Base-by-base conservation (phyloP, 1,140 invertebrate genomes). In the Parapsyche elsis region DNA sequence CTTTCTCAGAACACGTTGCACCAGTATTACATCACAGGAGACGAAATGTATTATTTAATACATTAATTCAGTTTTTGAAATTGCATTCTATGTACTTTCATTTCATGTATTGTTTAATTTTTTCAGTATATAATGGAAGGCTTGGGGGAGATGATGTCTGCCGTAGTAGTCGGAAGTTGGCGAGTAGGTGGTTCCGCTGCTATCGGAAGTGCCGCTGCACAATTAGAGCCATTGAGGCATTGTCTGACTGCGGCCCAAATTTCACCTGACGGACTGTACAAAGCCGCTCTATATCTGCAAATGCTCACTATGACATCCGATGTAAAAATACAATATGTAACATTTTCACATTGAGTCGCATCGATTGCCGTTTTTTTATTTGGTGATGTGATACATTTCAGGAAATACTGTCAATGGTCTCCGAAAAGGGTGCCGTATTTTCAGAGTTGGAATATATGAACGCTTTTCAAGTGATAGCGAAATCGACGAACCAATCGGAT, bases 111-210 rank as follows among this genome's bases (percentile, higher is more conserved):
- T 70, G 16, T 67, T 46, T 12, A 64, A 45, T 79, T 80, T 83
- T 90, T 89, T 74, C 91, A 97, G 93, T 99, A 98, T 86, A 94
- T 99, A 78, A 97, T 99, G 89, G 96, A 98, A 89, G 97, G 97
- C 9, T 88, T 99, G 9, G 97, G 87, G 30, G 88, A 88, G 84
- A 88, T 89, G 88, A 89, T 89, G 88, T 89, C 88, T 0, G 86
- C 87, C 61, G 88, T 85, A 76, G 85, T 88, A 80, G 86, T 89
- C 79, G 80, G 70, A 1, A 74, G 74, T 30, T 88, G 87, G 87
- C 94, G 94, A 85, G 92, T 96, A 84, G 93, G 93, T 80, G 91
- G 93, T 80, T 94, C 96, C 82, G 94, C 95, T 88, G 93, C 95
- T 86, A 92, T 91, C 84, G 94, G 93, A 46, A 93, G 95, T 82